phyloP scores from a whole-genome alignment of 2,797 vertebrate genomes.

The Urosaurus nigricauda region DNA sequence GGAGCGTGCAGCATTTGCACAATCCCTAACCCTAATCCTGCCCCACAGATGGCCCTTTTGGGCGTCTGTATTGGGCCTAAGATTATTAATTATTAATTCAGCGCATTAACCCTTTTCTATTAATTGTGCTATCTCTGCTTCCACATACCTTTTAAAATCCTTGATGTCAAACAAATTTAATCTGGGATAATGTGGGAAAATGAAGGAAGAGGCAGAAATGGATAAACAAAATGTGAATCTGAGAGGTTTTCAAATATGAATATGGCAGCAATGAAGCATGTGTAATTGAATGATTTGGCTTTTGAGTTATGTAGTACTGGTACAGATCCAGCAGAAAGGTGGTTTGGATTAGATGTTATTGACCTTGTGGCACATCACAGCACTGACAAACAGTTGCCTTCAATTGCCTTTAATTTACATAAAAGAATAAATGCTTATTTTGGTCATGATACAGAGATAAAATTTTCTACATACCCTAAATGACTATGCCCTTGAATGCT shows the following conservation, averaged over 20 bases:
- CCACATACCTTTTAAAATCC: background rate
- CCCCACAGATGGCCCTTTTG: too few relatives aligned
- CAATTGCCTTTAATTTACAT: background rate
- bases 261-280: background rate
- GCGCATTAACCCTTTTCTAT: too few relatives aligned
- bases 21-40: too few relatives aligned
- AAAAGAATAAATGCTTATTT: background rate
- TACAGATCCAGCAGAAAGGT: background rate
- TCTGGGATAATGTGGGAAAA: background rate
- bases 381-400: background rate
- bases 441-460: background rate
- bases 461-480: background rate
- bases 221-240: background rate
- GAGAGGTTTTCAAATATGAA: background rate
- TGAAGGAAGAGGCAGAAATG: background rate
- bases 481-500: too few relatives aligned
- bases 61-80: too few relatives aligned
- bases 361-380: too few relatives aligned
- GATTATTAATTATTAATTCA: too few relatives aligned
- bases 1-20: too few relatives aligned
- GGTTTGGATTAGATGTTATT: background rate
- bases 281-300: background rate
- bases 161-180: background rate
- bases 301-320: background rate
- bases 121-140: too few relatives aligned